Conservation (phyloP, 2,888 invertebrate genomes). For the Ectropis crepuscularia region DNA sequence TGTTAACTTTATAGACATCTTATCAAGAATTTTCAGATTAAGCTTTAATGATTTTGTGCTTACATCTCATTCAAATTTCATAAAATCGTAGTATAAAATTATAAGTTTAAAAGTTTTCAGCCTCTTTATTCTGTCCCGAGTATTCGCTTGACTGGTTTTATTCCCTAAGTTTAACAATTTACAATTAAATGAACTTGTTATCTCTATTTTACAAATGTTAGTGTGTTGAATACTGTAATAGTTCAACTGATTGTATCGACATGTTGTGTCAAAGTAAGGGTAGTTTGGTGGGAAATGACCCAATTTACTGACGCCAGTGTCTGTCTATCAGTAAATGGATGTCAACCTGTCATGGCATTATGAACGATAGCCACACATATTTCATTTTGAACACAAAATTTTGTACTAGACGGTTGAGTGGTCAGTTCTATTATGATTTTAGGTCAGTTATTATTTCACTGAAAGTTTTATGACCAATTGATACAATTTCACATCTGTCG, state of each 20-base stretch:
- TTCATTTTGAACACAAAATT: constrained; percentile 4
- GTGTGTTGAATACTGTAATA: neutral
- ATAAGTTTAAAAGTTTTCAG: constrained; percentile 6
- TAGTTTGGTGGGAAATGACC: constrained; percentile 39
- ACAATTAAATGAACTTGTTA: no score
- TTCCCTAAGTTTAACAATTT: no score
- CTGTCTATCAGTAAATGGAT: constrained; percentile 36
- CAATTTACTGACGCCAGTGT: constrained; percentile 33
- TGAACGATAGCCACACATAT: constrained; percentile 18
- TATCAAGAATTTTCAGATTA: no score
- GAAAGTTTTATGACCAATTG: no score
- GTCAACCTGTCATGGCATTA: constrained; percentile 36
- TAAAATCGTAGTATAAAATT: neutral
- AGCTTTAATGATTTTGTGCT: no score
- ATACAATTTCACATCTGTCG: no score
- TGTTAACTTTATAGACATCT: no score
- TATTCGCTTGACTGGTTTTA: constrained; percentile 6
- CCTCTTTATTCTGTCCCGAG: neutral
- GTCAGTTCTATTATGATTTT: neutral
- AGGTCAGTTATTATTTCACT: no score
- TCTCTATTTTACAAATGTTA: neutral
- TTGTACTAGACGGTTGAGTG: neutral
- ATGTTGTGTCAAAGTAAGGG: neutral
- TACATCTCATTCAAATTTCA: no score
- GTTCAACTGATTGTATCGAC: neutral